phyloP scores from a whole-genome alignment of 2,888 invertebrate genomes.

The Euplagia quadripunctaria region DNA sequence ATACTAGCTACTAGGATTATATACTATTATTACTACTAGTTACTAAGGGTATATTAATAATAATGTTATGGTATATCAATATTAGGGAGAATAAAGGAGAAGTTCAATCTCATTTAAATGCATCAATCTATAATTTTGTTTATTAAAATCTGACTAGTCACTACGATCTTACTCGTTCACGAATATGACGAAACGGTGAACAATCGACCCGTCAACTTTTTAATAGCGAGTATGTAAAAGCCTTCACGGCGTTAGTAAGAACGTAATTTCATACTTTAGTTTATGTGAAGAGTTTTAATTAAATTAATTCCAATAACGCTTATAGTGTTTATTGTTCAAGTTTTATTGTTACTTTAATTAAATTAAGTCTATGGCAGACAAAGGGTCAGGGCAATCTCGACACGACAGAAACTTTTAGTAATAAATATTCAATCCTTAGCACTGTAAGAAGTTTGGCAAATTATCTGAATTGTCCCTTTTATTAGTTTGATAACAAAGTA shows the following conservation, averaged over 20 bases:
- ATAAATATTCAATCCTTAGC: conserved; percentile 13
- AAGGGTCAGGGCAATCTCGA: conserved; percentile 9
- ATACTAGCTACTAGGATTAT: no score
- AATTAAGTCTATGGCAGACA: conserved; percentile 14
- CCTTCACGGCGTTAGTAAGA: not conserved
- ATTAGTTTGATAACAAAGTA: not conserved
- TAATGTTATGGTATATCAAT: no score
- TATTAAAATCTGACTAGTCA: no score
- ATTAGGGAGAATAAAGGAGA: no score
- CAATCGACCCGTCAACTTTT: not conserved
- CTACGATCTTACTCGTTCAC: not conserved
- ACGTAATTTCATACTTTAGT: conserved; percentile 7
- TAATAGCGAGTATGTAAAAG: not conserved
- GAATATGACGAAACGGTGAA: not conserved
- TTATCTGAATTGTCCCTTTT: not conserved
- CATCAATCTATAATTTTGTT: no score
- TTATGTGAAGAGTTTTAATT: conserved; percentile 26
- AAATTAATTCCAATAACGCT: conserved; percentile 20
- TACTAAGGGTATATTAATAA: no score
- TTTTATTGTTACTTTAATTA: conserved; percentile 24
- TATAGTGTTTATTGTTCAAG: conserved; percentile 22
- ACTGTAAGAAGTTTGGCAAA: conserved; percentile 1
- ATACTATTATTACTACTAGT: no score
- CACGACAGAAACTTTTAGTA: conserved; percentile 3
- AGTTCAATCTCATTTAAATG: no score